Base-by-base conservation (phyloP, 2,888 invertebrate species). In the Drosophila atroscutellata region DNA sequence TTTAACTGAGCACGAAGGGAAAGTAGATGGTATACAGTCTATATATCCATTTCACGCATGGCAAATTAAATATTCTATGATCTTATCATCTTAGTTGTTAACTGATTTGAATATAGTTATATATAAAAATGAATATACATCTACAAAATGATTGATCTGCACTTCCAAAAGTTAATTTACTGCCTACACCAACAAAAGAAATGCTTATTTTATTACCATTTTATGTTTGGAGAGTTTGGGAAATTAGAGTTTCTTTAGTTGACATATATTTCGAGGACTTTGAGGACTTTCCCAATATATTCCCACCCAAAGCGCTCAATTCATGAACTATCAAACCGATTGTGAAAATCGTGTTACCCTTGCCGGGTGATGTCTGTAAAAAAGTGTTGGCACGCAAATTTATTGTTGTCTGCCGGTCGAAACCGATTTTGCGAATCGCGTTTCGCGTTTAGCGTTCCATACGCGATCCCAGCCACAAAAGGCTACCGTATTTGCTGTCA, bases 381-480 rank as follows among this genome's bases (percentile, higher is more conserved):
- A 82, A 86, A 89, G 90, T 90, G 89, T 86, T 86, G 90, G 89
- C 86, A 86, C 90, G 86, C 87, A 87, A 90, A 87, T 89, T 87
- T 89, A 86, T 87, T 89, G 90, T 85, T 85, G 86, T 88, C 80
- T 70, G 77, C 47, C 70, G 76, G 60, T 72, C 69, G 72, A 66
- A 62, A 51, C 66, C 86, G 70, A 89, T 51, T 66, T 69, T 68
- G 47, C 24, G 47, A 63, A 34, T 61, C 50, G 63, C 52, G 56
- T 49, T 69, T 51, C 50, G 52, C 57, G 39, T 61, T 70, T 55
- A 51, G 42, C 65, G 65, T 59, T 57, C 39, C 47, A 45, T 42
- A 57, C 52, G 60, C 73, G 62, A 73, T 72, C 64, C 67, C 37
- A 59, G 47, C 90, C 90, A 72, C 75, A 87, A 87, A 89, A 86